Percentiles rank a stretch among this genome's conserved stretches.
Evolutionary conservation across 2,113 vertebrate genomes (phyloP).

Genomic region (Limanda limanda): DNA sequence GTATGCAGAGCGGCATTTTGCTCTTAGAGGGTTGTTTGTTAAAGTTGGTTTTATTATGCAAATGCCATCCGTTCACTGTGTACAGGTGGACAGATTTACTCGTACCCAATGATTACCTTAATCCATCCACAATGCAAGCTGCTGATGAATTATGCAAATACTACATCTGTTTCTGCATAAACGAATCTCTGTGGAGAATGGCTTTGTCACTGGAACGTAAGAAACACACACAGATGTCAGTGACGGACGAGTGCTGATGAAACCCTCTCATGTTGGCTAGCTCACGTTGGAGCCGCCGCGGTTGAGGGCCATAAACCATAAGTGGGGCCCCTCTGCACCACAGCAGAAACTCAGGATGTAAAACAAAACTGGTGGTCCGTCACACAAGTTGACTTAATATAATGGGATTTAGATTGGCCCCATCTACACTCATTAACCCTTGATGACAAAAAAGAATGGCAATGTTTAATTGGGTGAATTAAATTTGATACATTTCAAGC

Average conservation of each 20-base stretch:
- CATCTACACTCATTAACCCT: no score
- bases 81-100: conserved; percentile 55
- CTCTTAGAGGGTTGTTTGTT: conserved; percentile 14
- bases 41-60: conserved; percentile 46
- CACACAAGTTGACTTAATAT: not conserved
- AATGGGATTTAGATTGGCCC: not conserved
- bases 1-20: conserved; percentile 4
- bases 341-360: not conserved
- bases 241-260: conserved; percentile 13
- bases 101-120: conserved; percentile 63
- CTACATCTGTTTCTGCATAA: conserved; percentile 66
- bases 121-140: conserved; percentile 61
- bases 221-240: conserved; percentile 35
- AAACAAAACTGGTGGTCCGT: not conserved
- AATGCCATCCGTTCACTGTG: conserved; percentile 16
- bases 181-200: conserved; percentile 65
- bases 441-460: no score
- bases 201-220: conserved; percentile 24
- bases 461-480: no score
- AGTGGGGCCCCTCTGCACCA: not conserved
- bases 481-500: not conserved
- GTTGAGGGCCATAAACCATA: not conserved
- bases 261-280: conserved; percentile 18
- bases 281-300: not conserved
- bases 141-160: conserved; percentile 78